These are phyloP conservation scores for Ranitomeya imitator DNA, from an alignment of 2,113 vertebrate genomes.

Conservation along the genomic window DNA sequence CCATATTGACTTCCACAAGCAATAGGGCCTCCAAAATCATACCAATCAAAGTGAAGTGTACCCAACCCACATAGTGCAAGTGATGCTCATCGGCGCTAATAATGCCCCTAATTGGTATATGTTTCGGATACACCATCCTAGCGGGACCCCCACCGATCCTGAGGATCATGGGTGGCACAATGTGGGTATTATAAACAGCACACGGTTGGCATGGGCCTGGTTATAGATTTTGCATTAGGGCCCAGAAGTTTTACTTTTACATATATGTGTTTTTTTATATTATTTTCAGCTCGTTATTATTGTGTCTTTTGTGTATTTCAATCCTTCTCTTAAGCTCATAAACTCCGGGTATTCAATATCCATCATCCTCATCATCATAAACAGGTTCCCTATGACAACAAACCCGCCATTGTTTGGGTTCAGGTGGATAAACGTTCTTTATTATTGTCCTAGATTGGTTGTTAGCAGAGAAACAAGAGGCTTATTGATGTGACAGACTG, in stretches of 20 bases:
- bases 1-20: no score
- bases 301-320: not conserved
- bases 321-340: not conserved
- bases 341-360: constrained; percentile 29
- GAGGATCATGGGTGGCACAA: no score
- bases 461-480: not conserved
- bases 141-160: no score
- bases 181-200: no score
- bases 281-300: not conserved
- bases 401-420: constrained; percentile 70
- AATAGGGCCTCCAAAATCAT: no score
- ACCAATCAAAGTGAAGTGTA: no score
- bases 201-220: no score
- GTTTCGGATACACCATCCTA: no score
- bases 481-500: not conserved
- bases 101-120: no score
- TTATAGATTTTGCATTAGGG: not conserved
- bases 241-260: not conserved
- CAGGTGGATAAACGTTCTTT: not conserved
- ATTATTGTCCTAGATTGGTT: not conserved
- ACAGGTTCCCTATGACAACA: constrained; percentile 59
- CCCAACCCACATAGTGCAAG: no score
- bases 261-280: not conserved
- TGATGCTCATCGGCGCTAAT: no score
- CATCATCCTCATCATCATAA: not conserved